A percentile compares a stretch with the other conserved stretches of the same genome.
Conservation (phyloP, 2,797 vertebrate genomes). For the Eulemur coronatus region DNA sequence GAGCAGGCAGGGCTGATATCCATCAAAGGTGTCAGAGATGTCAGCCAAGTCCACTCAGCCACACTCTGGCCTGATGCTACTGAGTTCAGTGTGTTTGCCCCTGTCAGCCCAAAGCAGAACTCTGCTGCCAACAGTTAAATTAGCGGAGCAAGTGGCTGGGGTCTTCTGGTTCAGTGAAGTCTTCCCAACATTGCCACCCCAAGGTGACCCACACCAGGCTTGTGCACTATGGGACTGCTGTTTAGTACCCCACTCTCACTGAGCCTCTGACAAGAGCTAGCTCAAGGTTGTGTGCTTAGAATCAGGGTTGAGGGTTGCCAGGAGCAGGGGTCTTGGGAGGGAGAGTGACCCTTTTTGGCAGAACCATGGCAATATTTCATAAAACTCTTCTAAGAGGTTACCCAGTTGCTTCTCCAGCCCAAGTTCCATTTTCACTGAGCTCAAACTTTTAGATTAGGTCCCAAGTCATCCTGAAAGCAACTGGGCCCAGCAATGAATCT, state of each 20-base stretch:
- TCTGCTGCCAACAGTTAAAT: slow-evolving; percentile 32
- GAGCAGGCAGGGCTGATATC: slow-evolving; percentile 53
- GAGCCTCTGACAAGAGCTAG: background rate
- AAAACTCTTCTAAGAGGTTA: background rate
- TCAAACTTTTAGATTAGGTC: background rate
- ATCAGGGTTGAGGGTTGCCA: background rate
- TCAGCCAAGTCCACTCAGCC: slow-evolving; percentile 19
- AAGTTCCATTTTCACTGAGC: background rate
- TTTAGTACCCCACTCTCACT: background rate
- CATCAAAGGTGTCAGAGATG: slow-evolving; percentile 57
- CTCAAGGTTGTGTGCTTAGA: background rate
- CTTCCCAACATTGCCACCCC: background rate
- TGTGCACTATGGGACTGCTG: background rate
- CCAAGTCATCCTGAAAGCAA: background rate
- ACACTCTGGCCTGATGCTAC: background rate
- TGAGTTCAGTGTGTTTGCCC: slow-evolving; percentile 1
- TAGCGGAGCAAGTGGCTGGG: background rate
- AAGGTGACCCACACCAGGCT: background rate
- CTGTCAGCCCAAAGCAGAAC: background rate
- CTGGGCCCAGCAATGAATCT: background rate
- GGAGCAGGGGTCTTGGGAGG: background rate
- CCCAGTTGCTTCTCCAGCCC: background rate
- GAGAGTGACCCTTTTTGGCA: background rate
- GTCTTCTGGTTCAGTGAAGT: background rate
- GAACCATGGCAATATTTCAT: background rate